A percentile compares a stretch with the other conserved stretches of the same genome.
These are phyloP conservation scores for Nanorana parkeri DNA, from an alignment of 2,113 vertebrate genomes.

Conservation along the genomic window DNA sequence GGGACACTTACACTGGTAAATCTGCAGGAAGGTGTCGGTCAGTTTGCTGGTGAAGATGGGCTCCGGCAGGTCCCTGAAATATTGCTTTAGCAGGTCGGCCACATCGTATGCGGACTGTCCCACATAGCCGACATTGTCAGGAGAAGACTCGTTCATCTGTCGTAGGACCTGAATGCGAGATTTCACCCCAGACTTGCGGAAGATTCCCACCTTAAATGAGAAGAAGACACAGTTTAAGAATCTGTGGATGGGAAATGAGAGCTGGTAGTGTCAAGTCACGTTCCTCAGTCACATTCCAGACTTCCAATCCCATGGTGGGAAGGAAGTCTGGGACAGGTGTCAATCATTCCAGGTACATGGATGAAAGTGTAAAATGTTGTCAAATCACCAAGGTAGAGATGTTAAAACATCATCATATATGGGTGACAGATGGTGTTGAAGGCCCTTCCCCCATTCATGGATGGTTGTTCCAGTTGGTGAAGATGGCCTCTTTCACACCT, in stretches of 20 bases:
- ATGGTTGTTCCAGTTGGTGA: no score
- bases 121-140: constrained; percentile 78
- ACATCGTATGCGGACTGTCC: constrained; percentile 87
- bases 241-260: no score
- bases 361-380: background rate
- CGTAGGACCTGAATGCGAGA: constrained; percentile 83
- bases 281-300: no score
- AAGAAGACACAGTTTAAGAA: background rate
- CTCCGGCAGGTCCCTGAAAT: constrained; percentile 85
- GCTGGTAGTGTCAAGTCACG: no score
- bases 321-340: background rate
- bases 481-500: no score
- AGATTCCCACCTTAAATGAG: constrained; percentile 81
- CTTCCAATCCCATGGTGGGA: background rate
- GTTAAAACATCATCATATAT: no score
- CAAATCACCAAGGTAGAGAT: no score
- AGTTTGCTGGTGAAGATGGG: constrained; percentile 88
- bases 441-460: no score
- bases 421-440: no score
- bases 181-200: constrained; percentile 86
- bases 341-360: background rate
- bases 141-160: constrained; percentile 81
- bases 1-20: constrained; percentile 84
- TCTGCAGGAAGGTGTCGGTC: constrained; percentile 83
- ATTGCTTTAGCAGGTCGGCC: constrained; percentile 86